Percentiles rank a stretch among this genome's conserved stretches.
phyloP scores from a whole-genome alignment of 2,113 vertebrate genomes.

The Corythaixoides concolor region DNA sequence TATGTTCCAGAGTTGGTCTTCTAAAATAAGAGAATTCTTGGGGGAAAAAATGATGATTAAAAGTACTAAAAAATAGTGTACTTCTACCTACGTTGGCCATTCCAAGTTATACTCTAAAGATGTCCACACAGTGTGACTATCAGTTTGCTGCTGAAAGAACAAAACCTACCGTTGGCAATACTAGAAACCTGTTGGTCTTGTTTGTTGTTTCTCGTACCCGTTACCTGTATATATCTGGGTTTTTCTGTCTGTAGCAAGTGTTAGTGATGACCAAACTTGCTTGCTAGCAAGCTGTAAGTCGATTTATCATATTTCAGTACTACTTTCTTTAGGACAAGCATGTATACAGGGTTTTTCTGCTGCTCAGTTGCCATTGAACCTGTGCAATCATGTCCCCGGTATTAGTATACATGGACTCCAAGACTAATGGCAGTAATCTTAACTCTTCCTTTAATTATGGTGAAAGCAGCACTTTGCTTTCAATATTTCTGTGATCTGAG shows the following conservation, averaged over 20 bases:
- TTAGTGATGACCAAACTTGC: background rate
- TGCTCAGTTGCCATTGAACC: background rate
- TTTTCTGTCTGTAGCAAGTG: background rate
- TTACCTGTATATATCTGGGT: background rate
- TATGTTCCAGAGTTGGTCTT: background rate
- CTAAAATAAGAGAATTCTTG: background rate
- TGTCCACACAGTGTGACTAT: background rate
- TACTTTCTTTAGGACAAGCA: background rate
- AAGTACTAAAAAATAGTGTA: background rate
- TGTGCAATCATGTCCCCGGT: background rate
- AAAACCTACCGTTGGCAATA: background rate
- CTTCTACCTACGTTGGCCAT: background rate
- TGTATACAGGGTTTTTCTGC: background rate
- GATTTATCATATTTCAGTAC: background rate
- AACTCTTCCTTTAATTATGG: background rate
- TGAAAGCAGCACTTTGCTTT: background rate
- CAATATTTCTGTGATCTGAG: background rate
- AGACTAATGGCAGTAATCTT: background rate
- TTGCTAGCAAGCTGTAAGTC: background rate
- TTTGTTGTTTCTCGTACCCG: background rate
- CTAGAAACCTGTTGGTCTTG: background rate
- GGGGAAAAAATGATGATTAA: background rate
- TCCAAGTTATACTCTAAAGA: background rate
- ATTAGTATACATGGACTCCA: background rate
- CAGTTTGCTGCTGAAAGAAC: constrained; percentile 35